These are phyloP conservation scores for Actenoides lindsayi DNA, from an alignment of 2,113 vertebrate genomes.

Conservation along the genomic window DNA sequence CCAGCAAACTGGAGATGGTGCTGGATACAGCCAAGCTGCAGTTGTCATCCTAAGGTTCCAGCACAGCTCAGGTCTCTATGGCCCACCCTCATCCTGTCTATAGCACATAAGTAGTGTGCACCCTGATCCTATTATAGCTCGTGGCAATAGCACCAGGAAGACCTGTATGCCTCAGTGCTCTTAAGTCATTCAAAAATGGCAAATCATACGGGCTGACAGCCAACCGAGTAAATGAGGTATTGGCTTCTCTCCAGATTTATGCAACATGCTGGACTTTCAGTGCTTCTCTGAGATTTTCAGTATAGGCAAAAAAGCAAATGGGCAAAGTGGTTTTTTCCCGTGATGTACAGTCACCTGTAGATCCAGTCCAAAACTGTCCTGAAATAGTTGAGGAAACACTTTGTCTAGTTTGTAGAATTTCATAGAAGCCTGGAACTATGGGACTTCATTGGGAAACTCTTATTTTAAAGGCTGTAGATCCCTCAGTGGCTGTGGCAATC, in stretches of 20 bases:
- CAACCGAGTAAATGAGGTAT: background rate
- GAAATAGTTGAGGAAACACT: background rate
- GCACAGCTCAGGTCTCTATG: background rate
- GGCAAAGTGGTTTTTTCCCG: background rate
- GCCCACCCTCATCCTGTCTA: background rate
- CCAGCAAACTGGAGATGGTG: background rate
- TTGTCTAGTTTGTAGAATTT: background rate
- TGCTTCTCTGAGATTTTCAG: background rate
- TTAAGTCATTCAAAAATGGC: background rate
- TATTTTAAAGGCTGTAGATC: background rate
- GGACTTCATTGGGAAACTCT: background rate
- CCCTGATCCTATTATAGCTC: background rate
- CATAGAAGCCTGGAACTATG: background rate
- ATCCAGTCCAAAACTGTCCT: background rate
- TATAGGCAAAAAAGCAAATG: background rate
- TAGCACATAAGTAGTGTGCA: background rate
- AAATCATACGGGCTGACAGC: background rate
- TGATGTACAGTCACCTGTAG: background rate
- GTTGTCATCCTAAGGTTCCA: background rate
- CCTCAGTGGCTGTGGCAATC: background rate
- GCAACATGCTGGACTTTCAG: background rate
- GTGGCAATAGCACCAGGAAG: conserved; percentile 8
- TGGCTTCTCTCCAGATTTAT: conserved; percentile 12
- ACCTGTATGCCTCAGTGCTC: conserved; percentile 28
- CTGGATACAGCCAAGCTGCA: background rate